Conservation (phyloP, 2,797 vertebrate species). For the Pseudomugil gertrudae region DNA sequence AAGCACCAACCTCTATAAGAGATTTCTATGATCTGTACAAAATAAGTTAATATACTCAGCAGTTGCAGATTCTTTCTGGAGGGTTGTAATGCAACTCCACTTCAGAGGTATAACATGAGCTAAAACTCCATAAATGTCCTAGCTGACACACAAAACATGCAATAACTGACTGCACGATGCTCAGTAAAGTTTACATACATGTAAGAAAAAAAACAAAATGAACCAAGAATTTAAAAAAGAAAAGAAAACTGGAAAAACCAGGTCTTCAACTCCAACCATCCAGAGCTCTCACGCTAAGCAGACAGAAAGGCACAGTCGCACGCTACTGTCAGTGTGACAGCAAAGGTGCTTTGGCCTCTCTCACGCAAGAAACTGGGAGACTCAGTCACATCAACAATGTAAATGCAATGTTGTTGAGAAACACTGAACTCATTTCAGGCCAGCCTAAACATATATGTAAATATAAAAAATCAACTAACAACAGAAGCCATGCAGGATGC, state of each 20-base stretch:
- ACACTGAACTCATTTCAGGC: constrained; percentile 26
- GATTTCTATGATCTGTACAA: constrained; percentile 35
- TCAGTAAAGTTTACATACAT: constrained; percentile 74
- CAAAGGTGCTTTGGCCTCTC: constrained; percentile 69
- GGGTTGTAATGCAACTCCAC: constrained; percentile 10
- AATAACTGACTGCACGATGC: constrained; percentile 23
- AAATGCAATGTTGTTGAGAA: constrained; percentile 34
- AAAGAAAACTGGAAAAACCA: constrained; percentile 86
- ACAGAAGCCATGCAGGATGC: background rate
- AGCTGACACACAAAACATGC: constrained; percentile 37
- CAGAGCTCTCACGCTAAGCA: constrained; percentile 83
- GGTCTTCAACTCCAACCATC: constrained; percentile 79
- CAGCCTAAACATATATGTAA: constrained; percentile 14
- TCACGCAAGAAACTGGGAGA: constrained; percentile 74
- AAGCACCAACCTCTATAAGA: background rate
- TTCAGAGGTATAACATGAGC: constrained; percentile 23
- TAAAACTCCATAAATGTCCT: constrained; percentile 13
- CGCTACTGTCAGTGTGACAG: constrained; percentile 82
- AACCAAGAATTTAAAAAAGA: constrained; percentile 67
- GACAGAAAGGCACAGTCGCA: constrained; percentile 77
- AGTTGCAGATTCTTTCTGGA: constrained; percentile 26
- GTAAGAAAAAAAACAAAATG: constrained; percentile 51
- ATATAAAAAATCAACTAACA: background rate
- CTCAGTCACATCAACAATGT: constrained; percentile 39
- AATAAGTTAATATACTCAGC: constrained; percentile 13